Conservation (phyloP, 2,888 invertebrate species). For the Pinctada fucata region DNA sequence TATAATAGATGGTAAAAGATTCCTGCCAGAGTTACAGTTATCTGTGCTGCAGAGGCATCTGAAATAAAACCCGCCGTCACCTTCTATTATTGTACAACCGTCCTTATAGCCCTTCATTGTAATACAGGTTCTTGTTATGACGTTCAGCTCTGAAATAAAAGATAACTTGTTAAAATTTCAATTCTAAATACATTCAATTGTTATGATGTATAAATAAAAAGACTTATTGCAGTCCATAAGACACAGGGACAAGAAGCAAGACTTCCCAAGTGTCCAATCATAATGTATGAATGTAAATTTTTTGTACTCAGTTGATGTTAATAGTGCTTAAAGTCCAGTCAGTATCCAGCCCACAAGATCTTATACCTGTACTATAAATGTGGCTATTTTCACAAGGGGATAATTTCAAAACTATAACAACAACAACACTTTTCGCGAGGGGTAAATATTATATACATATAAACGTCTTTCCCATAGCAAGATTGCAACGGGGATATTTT, state of each 20-base stretch:
- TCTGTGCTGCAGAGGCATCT: slow-evolving; percentile 64
- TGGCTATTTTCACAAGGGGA: too few species aligned
- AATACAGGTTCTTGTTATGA: slow-evolving; percentile 51
- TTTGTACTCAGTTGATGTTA: too few species aligned
- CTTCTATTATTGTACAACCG: slow-evolving; percentile 55
- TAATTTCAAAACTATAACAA: too few species aligned
- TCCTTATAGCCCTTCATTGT: slow-evolving; percentile 47
- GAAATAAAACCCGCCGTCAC: slow-evolving; percentile 59
- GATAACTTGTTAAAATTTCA: slow-evolving; percentile 3
- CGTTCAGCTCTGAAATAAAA: slow-evolving; percentile 46
- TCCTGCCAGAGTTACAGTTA: slow-evolving; percentile 59
- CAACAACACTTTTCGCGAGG: too few species aligned
- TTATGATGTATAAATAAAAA: background rate
- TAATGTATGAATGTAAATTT: too few species aligned
- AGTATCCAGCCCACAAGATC: too few species aligned
- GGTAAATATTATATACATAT: too few species aligned
- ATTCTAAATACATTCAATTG: background rate
- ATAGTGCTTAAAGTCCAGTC: too few species aligned
- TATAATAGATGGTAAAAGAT: slow-evolving; percentile 15
- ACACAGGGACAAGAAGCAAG: background rate
- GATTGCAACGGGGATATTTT: too few species aligned
- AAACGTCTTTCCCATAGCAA: too few species aligned
- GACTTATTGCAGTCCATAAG: background rate
- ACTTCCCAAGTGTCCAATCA: too few species aligned
- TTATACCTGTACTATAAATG: too few species aligned